phyloP scores from a whole-genome alignment of 1,140 invertebrate species.

The Sycophila sp. region DNA sequence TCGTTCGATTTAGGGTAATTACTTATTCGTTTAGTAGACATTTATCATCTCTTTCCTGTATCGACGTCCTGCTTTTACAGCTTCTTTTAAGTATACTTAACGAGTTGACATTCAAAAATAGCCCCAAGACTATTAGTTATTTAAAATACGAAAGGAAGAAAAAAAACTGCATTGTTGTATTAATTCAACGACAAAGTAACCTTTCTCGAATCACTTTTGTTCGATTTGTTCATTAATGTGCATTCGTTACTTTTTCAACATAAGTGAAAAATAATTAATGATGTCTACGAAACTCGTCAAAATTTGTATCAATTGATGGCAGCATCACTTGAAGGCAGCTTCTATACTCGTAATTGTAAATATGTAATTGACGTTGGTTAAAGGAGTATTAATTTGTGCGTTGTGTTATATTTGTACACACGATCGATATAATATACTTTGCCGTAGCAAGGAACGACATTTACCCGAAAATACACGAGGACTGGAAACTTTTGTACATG shows the following conservation, averaged over 20 bases:
- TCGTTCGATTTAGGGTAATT: too few species aligned
- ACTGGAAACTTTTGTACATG: too few species aligned
- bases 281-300: neutral
- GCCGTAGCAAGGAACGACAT: too few species aligned
- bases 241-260: too few species aligned
- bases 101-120: too few species aligned
- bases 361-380: constrained; percentile 55
- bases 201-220: too few species aligned
- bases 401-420: too few species aligned
- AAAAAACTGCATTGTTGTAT: neutral
- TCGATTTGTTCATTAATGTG: too few species aligned
- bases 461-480: too few species aligned
- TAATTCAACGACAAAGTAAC: neutral
- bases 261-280: neutral
- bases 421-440: too few species aligned
- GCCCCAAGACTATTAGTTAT: constrained; percentile 43
- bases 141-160: constrained; percentile 41
- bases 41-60: constrained; percentile 14
- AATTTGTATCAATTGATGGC: too few species aligned
- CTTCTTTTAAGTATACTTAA: constrained; percentile 28
- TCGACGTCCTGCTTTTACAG: constrained; percentile 2
- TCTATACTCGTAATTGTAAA: constrained; percentile 48
- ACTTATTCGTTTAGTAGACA: neutral
- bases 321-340: constrained; percentile 5
- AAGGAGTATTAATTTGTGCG: constrained; percentile 12